These are phyloP conservation scores for Hystrix cristata DNA, from an alignment of 2,113 vertebrate species.

Conservation along the genomic window DNA sequence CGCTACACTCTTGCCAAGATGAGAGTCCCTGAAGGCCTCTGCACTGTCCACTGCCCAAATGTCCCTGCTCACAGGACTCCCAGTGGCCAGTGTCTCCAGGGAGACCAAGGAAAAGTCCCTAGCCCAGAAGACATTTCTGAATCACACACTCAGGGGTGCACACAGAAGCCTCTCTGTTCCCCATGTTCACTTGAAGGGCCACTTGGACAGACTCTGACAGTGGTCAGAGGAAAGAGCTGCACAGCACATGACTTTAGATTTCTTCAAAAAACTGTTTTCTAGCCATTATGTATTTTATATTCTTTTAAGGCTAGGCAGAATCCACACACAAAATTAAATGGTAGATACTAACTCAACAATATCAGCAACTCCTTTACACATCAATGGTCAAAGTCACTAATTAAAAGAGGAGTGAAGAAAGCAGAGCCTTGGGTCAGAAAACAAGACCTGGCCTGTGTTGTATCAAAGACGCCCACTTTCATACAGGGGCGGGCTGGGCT, in stretches of 20 bases:
- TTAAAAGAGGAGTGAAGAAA: background rate
- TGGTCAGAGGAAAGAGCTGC: no score
- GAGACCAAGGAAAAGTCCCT: background rate
- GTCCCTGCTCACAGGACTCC: background rate
- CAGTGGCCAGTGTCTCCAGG: background rate
- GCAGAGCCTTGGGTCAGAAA: background rate
- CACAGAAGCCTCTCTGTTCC: rapidly evolving
- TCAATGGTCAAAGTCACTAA: rapidly evolving
- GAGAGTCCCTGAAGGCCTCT: rapidly evolving
- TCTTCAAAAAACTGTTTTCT: background rate
- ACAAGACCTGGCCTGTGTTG: background rate
- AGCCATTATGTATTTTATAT: background rate
- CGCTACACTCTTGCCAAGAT: rapidly evolving
- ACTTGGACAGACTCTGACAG: rapidly evolving
- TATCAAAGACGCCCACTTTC: background rate
- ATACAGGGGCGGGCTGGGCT: rapidly evolving
- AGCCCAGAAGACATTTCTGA: background rate
- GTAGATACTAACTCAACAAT: rapidly evolving
- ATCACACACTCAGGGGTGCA: rapidly evolving
- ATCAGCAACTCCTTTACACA: rapidly evolving
- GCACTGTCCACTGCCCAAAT: background rate
- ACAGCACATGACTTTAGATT: background rate
- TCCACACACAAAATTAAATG: background rate
- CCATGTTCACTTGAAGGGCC: no score
- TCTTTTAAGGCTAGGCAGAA: no score